Conservation (phyloP, 2,113 vertebrate genomes). For the Cricetomys ansorgei region DNA sequence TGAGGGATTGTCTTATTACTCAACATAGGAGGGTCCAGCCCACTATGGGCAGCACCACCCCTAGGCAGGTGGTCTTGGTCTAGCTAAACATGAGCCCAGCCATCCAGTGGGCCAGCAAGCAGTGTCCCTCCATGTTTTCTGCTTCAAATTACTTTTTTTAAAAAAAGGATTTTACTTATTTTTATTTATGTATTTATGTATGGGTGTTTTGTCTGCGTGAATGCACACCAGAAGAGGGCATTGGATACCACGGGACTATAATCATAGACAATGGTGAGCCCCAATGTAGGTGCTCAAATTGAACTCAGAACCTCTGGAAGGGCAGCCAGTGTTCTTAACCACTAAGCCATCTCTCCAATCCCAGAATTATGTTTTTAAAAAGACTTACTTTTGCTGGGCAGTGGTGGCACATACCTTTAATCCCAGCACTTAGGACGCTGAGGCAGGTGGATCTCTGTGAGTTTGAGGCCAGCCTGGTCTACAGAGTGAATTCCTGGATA, state of each 20-base stretch:
- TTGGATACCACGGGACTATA: neutral
- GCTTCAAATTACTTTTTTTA: neutral
- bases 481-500: too few relatives aligned
- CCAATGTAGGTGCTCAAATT: neutral
- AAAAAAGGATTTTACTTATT: neutral
- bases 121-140: neutral
- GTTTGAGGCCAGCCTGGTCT: too few relatives aligned
- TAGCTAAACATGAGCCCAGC: neutral
- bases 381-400: neutral
- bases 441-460: too few relatives aligned
- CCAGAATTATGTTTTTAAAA: too few relatives aligned
- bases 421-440: too few relatives aligned
- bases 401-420: too few relatives aligned
- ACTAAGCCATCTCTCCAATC: neutral
- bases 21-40: neutral
- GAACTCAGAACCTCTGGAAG: neutral
- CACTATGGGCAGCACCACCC: neutral
- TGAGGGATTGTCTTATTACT: neutral
- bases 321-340: neutral
- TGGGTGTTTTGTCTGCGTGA: neutral
- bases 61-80: neutral
- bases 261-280: neutral
- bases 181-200: too few relatives aligned
- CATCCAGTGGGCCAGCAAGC: neutral
- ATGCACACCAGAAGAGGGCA: neutral